Evolutionary conservation across 2,797 vertebrate species (phyloP).

Genomic region (Falco peregrinus): DNA sequence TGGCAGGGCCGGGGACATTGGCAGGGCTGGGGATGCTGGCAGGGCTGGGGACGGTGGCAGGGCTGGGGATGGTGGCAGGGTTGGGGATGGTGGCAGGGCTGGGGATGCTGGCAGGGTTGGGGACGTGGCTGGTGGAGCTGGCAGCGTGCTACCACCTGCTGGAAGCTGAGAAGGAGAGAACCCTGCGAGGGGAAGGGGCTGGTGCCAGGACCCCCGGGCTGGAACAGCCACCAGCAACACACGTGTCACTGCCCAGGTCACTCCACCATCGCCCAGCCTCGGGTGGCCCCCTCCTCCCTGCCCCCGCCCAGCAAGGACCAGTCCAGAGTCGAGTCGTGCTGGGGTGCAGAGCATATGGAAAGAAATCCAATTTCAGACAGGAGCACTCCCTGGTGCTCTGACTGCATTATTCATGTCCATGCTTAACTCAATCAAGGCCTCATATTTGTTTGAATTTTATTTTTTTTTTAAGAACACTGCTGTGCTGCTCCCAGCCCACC

Average conservation of each 20-base stretch:
- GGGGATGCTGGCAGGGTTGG: background rate
- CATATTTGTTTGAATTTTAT: background rate
- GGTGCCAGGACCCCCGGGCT: background rate
- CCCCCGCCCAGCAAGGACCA: background rate
- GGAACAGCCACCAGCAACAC: background rate
- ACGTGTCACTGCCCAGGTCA: accelerated
- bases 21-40: background rate
- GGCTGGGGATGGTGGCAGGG: no score
- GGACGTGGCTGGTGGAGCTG: accelerated
- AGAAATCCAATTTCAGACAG: background rate
- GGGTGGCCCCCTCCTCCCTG: background rate
- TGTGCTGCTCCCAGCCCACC: background rate
- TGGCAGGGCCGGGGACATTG: no score
- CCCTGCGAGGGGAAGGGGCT: background rate
- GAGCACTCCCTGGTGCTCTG: background rate
- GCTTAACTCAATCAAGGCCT: background rate
- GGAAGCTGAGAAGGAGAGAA: constrained; percentile 10
- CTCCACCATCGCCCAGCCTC: background rate
- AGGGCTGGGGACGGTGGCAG: no score
- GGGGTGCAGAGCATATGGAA: background rate
- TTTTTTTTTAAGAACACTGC: background rate
- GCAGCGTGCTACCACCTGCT: constrained; percentile 46
- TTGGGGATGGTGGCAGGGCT: no score
- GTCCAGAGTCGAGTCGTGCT: background rate
- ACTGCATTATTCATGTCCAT: background rate